Percentiles rank a stretch among this genome's conserved stretches.
phyloP scores from a whole-genome alignment of 2,888 invertebrate genomes.

The Chaetogeoica ovagalla region DNA sequence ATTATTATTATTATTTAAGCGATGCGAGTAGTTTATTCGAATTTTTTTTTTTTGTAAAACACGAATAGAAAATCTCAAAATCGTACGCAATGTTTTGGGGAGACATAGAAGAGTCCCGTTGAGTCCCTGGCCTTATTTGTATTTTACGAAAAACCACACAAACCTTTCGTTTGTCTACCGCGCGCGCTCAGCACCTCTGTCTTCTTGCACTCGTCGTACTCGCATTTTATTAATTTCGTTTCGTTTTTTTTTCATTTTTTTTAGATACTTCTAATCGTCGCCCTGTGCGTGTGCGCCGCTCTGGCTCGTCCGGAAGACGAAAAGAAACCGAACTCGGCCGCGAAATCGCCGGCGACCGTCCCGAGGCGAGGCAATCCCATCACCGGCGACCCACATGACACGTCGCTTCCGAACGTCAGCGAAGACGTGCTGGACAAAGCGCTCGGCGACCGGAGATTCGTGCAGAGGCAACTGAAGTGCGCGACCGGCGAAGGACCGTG shows the following conservation, averaged over 20 bases:
- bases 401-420: constrained; percentile 16
- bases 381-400: neutral
- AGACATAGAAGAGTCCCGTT: too few species aligned
- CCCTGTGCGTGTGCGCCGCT: constrained; percentile 2
- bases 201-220: neutral
- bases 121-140: too few species aligned
- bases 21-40: too few species aligned
- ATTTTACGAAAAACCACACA: too few species aligned
- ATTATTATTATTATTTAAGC: too few species aligned
- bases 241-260: too few species aligned
- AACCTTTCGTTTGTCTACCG: too few species aligned
- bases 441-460: constrained; percentile 71
- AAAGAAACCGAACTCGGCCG: neutral
- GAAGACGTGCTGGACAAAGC: constrained; percentile 63
- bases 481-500: constrained; percentile 74
- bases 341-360: neutral
- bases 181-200: too few species aligned
- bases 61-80: too few species aligned
- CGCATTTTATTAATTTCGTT: neutral
- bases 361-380: neutral
- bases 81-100: too few species aligned
- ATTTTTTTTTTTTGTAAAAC: too few species aligned
- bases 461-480: constrained; percentile 73
- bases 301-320: constrained; percentile 13
- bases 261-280: constrained; percentile 8